Conservation (phyloP, 2,113 vertebrate genomes). For the Seriola dumerili region DNA sequence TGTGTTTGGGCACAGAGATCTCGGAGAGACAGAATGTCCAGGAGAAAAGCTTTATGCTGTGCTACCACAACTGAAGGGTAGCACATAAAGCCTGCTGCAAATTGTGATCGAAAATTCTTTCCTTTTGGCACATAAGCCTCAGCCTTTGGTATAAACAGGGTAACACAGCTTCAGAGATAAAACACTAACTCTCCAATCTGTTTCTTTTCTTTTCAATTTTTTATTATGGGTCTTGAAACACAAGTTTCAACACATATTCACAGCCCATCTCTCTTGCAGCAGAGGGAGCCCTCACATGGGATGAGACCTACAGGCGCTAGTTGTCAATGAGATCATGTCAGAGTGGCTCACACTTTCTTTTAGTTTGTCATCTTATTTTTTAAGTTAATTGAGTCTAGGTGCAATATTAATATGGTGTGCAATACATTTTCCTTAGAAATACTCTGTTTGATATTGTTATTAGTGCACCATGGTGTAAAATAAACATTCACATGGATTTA, state of each 20-base stretch:
- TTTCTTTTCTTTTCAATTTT: not conserved
- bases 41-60: slow-evolving; percentile 71
- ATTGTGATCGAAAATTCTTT: not conserved
- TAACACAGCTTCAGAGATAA: not conserved
- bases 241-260: not conserved
- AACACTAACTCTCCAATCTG: not conserved
- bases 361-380: not conserved
- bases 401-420: not conserved
- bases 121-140: not conserved
- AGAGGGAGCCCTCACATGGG: slow-evolving; percentile 43
- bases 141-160: not conserved
- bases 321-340: not conserved
- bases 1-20: slow-evolving; percentile 77
- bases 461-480: not conserved
- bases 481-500: not conserved
- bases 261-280: slow-evolving; percentile 21
- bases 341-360: not conserved
- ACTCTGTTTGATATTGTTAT: not conserved
- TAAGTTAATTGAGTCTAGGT: not conserved
- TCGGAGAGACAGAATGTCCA: slow-evolving; percentile 75
- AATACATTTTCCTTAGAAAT: not conserved
- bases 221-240: not conserved
- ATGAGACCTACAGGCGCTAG: not conserved
- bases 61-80: slow-evolving; percentile 49
- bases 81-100: not conserved